Percentiles rank a stretch among this genome's conserved stretches.
phyloP scores from a whole-genome alignment of 2,113 vertebrate genomes.

The Mungos mungo region DNA sequence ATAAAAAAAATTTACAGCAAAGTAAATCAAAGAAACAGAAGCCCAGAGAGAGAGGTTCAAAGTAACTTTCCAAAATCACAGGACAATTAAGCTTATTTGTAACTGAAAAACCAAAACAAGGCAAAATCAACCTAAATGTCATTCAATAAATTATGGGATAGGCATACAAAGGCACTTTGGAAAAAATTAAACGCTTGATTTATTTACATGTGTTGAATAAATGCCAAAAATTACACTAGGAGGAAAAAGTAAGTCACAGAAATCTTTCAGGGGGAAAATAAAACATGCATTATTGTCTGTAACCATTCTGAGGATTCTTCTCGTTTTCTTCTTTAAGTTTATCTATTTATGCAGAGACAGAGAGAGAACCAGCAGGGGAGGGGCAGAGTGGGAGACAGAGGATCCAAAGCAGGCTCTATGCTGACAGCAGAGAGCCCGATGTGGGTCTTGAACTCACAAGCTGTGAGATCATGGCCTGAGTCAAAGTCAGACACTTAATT shows the following conservation, averaged over 20 bases:
- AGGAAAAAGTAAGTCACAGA: neutral
- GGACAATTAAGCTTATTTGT: neutral
- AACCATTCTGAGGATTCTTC: neutral
- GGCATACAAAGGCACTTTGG: neutral
- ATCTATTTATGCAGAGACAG: too few species aligned
- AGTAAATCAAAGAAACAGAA: slow-evolving; percentile 31
- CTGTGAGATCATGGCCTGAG: too few species aligned
- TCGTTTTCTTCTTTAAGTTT: neutral
- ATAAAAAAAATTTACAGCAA: neutral
- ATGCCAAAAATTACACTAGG: neutral
- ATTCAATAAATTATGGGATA: neutral
- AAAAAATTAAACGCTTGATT: slow-evolving; percentile 1
- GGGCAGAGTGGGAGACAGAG: too few species aligned
- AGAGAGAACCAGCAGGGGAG: too few species aligned
- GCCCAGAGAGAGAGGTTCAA: neutral
- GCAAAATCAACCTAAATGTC: neutral
- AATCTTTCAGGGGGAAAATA: neutral
- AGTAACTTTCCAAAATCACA: neutral
- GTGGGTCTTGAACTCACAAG: too few species aligned
- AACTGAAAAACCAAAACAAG: neutral
- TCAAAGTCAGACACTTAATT: too few species aligned
- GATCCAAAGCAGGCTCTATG: too few species aligned
- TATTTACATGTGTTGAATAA: neutral
- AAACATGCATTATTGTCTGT: neutral
- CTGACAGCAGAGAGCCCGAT: too few species aligned